These are phyloP conservation scores for Oncorhynchus clarkii DNA, from an alignment of 2,113 vertebrate species.

Conservation along the genomic window DNA sequence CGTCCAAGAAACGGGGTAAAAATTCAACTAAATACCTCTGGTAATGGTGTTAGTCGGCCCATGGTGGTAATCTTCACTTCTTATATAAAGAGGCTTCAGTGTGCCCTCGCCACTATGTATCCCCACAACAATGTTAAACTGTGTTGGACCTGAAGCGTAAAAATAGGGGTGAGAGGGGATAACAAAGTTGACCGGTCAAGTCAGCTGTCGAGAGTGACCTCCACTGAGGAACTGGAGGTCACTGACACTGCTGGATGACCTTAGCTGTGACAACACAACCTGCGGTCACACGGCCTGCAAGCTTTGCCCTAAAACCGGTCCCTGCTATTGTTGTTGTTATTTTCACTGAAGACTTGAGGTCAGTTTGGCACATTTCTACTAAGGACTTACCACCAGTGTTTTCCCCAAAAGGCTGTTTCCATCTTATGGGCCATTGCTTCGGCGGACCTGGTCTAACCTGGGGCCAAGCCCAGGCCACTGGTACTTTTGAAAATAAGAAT, in stretches of 20 bases:
- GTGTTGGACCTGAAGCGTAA: constrained; percentile 14
- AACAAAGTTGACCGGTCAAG: constrained; percentile 18
- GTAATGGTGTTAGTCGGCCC: constrained; percentile 1
- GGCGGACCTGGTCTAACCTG: too few relatives aligned
- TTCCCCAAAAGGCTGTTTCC: too few relatives aligned
- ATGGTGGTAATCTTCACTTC: background rate
- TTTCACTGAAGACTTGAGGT: constrained; percentile 29
- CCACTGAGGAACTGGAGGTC: constrained; percentile 13
- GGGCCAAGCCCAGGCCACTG: too few relatives aligned
- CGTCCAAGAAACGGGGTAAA: constrained; percentile 19
- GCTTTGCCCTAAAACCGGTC: constrained; percentile 40
- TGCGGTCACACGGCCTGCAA: constrained; percentile 27
- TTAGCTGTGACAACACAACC: constrained; percentile 66
- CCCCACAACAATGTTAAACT: background rate
- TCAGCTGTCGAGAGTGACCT: constrained; percentile 6
- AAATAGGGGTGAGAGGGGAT: constrained; percentile 15
- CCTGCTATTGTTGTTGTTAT: constrained; percentile 18
- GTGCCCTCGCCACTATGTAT: background rate
- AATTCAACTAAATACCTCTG: background rate
- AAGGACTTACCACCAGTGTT: too few relatives aligned
- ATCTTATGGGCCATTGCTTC: too few relatives aligned
- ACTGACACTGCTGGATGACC: constrained; percentile 27
- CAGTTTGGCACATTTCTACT: constrained; percentile 4
- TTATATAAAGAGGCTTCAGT: constrained; percentile 11
- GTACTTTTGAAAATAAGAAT: too few relatives aligned